A percentile compares a stretch with the other conserved stretches of the same genome.
These are phyloP conservation scores for Dioctria rufipes DNA, from an alignment of 2,888 invertebrate species.

Conservation along the genomic window DNA sequence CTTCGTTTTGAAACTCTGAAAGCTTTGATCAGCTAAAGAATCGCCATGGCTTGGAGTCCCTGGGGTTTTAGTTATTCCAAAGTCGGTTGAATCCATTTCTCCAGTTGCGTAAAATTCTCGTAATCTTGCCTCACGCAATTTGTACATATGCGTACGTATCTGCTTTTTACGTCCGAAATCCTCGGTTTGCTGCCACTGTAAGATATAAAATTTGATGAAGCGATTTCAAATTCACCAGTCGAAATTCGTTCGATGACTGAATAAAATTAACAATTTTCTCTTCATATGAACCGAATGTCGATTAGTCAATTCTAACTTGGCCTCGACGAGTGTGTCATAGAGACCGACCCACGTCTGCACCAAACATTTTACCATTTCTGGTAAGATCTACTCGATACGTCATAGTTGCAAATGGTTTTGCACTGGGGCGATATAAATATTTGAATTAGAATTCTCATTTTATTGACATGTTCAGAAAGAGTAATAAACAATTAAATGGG, in stretches of 20 bases:
- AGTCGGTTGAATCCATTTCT: constrained; percentile 70
- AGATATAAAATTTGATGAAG: constrained; percentile 60
- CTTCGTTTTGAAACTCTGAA: constrained; percentile 83
- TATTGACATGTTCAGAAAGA: not conserved
- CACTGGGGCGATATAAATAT: constrained; percentile 16
- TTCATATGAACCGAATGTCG: constrained; percentile 5
- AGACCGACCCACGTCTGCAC: constrained; percentile 28
- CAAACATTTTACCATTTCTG: constrained; percentile 50
- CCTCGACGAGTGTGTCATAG: constrained; percentile 37
- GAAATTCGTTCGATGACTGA: constrained; percentile 55
- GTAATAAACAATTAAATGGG: not conserved
- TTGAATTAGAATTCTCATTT: not conserved
- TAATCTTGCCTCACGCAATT: constrained; percentile 84
- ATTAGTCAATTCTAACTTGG: constrained; percentile 26
- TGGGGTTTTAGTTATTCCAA: constrained; percentile 69
- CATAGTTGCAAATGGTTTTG: constrained; percentile 51
- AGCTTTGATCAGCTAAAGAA: constrained; percentile 82
- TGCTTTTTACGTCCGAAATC: constrained; percentile 90
- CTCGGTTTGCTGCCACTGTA: constrained; percentile 89
- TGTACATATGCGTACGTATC: constrained; percentile 89
- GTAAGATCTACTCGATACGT: constrained; percentile 32
- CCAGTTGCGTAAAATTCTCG: constrained; percentile 78
- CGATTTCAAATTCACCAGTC: constrained; percentile 23
- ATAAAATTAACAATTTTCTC: constrained; percentile 8
- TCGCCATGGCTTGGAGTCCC: constrained; percentile 77